phyloP scores from a whole-genome alignment of 2,113 vertebrate genomes.

The Ornithorhynchus anatinus region DNA sequence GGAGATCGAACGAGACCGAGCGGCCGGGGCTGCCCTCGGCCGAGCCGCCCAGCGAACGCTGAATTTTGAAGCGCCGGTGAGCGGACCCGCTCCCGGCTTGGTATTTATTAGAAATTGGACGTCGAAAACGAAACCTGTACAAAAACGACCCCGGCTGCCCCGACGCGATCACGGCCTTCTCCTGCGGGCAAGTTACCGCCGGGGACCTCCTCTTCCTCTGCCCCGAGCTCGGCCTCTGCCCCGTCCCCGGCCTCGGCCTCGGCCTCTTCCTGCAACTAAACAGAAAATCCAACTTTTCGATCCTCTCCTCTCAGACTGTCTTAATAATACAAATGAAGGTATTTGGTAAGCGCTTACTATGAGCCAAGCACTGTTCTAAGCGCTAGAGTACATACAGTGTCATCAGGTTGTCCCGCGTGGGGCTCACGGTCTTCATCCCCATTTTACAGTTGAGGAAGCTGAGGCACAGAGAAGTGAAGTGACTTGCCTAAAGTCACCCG shows the following conservation, averaged over 20 bases:
- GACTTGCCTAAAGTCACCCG: too few relatives aligned
- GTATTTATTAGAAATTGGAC: slow-evolving; percentile 62
- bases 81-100: slow-evolving; percentile 38
- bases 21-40: background rate
- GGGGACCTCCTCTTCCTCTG: slow-evolving; percentile 90
- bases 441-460: too few relatives aligned
- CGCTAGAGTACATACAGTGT: too few relatives aligned
- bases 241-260: slow-evolving; percentile 82
- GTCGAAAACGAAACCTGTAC: slow-evolving; percentile 56
- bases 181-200: slow-evolving; percentile 80
- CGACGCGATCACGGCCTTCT: slow-evolving; percentile 25
- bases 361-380: too few relatives aligned
- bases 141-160: slow-evolving; percentile 36
- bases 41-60: too few relatives aligned
- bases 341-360: too few relatives aligned
- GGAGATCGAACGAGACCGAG: background rate
- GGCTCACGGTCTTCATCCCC: too few relatives aligned
- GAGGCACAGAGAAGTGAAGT: too few relatives aligned
- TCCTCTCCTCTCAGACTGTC: background rate
- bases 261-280: slow-evolving; percentile 90
- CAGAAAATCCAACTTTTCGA: slow-evolving; percentile 17
- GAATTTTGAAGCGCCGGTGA: too few relatives aligned
- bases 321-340: background rate
- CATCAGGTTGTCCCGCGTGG: too few relatives aligned
- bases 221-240: slow-evolving; percentile 91